Evolutionary conservation across 2,888 invertebrate genomes (phyloP).

Genomic region (Corbicula japonica): DNA sequence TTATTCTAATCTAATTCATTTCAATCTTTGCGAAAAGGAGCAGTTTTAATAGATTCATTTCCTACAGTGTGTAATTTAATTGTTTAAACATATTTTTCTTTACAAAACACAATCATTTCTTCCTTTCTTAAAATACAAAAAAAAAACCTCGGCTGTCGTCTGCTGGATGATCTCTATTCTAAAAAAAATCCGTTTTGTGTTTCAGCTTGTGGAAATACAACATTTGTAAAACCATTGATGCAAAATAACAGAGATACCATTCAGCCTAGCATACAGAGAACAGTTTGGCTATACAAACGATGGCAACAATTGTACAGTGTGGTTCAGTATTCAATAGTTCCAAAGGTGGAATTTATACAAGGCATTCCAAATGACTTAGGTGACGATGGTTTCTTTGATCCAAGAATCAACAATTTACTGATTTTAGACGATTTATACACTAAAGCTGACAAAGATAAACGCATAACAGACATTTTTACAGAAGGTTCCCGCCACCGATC

Average conservation of each 20-base stretch:
- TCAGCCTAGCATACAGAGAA: slow-evolving; percentile 51
- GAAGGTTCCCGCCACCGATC: slow-evolving; percentile 52
- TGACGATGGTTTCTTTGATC: slow-evolving; percentile 40
- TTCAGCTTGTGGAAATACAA: slow-evolving; percentile 37
- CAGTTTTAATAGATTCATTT: no score
- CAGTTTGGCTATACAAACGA: slow-evolving; percentile 49
- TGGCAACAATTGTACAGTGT: slow-evolving; percentile 48
- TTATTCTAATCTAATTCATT: no score
- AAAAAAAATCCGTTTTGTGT: no score
- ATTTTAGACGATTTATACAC: no score
- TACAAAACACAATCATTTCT: no score
- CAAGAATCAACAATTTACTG: not conserved
- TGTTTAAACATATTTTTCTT: no score
- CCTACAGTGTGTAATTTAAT: no score
- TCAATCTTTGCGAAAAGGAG: no score
- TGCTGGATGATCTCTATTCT: no score
- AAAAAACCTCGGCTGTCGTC: no score
- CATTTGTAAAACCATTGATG: slow-evolving; percentile 17
- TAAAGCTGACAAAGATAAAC: slow-evolving; percentile 45
- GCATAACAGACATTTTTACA: slow-evolving; percentile 51
- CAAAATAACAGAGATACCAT: slow-evolving; percentile 15
- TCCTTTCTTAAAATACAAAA: no score
- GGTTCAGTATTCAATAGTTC: slow-evolving; percentile 33
- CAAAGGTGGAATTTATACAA: slow-evolving; percentile 54
- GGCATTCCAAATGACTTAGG: slow-evolving; percentile 54